Evolutionary conservation across 2,797 vertebrate genomes (phyloP).

Genomic region (Acipenser oxyrinchus): DNA sequence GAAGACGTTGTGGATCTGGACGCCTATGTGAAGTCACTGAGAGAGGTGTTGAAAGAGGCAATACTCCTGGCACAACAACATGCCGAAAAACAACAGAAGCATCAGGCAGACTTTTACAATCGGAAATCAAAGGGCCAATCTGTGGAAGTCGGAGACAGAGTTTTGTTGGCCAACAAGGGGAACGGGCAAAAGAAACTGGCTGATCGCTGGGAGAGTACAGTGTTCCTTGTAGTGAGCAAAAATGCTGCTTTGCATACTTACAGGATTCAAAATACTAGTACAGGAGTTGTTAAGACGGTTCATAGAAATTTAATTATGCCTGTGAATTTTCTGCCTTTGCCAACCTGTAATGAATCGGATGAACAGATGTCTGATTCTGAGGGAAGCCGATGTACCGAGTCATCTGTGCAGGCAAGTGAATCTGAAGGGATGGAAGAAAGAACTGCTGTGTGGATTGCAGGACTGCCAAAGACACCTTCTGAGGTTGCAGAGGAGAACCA

Average conservation of each 20-base stretch:
- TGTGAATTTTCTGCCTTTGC: slow-evolving; percentile 12
- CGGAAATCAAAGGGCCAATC: slow-evolving; percentile 1
- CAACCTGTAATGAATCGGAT: background rate
- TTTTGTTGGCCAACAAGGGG: slow-evolving; percentile 11
- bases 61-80: slow-evolving; percentile 3
- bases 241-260: slow-evolving; percentile 2
- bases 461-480: too few species aligned
- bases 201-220: slow-evolving; percentile 12
- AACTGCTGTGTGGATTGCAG: too few species aligned
- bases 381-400: too few species aligned
- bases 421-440: too few species aligned
- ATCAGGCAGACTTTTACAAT: slow-evolving; percentile 10
- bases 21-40: slow-evolving; percentile 4
- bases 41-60: slow-evolving; percentile 7
- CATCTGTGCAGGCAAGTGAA: too few species aligned
- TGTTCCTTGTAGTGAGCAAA: background rate
- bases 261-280: slow-evolving; percentile 2
- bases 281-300: slow-evolving; percentile 11
- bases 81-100: slow-evolving; percentile 7
- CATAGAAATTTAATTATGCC: slow-evolving; percentile 16
- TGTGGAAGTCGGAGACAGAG: slow-evolving; percentile 1
- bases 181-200: slow-evolving; percentile 3
- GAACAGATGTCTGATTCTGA: too few species aligned
- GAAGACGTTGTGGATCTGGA: background rate
- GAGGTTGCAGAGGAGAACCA: too few species aligned